phyloP scores from a whole-genome alignment of 2,113 vertebrate genomes.

The Tinamus guttatus region DNA sequence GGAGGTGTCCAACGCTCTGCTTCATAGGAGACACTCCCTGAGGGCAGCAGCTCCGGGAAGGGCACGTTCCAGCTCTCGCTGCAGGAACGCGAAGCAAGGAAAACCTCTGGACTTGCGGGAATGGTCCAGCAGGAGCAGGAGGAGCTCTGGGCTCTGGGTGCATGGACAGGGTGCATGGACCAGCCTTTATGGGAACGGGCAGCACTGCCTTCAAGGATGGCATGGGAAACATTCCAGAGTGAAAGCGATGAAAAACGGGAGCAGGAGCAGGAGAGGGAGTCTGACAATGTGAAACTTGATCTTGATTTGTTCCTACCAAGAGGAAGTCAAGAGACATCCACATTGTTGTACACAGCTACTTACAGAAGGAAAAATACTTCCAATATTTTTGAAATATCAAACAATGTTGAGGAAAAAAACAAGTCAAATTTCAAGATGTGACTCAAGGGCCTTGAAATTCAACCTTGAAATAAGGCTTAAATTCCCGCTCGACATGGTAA shows the following conservation, averaged over 20 bases:
- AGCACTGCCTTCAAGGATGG: background rate
- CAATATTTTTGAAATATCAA: background rate
- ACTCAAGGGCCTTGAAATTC: background rate
- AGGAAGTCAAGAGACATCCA: background rate
- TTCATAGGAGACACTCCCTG: background rate
- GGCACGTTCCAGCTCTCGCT: background rate
- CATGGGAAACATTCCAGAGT: background rate
- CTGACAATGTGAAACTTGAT: background rate
- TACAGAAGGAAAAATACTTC: background rate
- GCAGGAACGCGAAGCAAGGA: background rate
- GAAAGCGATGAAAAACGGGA: background rate
- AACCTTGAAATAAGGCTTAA: background rate
- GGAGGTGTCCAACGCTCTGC: background rate
- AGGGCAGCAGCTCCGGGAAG: background rate
- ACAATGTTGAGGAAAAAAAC: background rate
- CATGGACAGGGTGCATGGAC: rapidly evolving
- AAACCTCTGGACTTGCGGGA: background rate
- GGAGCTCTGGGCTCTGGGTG: background rate
- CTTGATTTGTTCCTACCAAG: background rate
- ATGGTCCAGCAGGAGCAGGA: background rate
- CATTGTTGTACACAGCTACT: background rate
- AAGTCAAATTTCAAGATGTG: background rate
- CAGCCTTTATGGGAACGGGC: background rate
- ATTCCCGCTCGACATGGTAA: background rate
- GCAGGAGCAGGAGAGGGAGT: background rate